Evolutionary conservation across 2,797 vertebrate species (phyloP).

Genomic region (Gallinago stenura): DNA sequence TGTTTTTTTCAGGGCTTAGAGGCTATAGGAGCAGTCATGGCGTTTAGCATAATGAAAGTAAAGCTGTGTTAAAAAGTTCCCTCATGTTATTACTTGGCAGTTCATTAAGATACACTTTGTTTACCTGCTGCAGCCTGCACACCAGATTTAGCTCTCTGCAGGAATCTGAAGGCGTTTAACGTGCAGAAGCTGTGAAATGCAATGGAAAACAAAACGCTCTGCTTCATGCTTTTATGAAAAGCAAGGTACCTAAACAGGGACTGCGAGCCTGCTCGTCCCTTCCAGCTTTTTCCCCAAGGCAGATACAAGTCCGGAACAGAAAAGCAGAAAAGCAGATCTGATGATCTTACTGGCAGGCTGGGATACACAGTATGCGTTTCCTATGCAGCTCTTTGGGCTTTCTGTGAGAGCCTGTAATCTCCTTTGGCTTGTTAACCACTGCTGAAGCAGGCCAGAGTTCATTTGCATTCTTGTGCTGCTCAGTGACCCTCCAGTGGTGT

Average conservation of each 20-base stretch:
- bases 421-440: background rate
- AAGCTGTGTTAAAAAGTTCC: constrained; percentile 15
- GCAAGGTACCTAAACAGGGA: background rate
- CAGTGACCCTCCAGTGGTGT: background rate
- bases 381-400: background rate
- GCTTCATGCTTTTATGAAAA: constrained; percentile 35
- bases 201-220: constrained; percentile 62
- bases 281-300: background rate
- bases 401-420: background rate
- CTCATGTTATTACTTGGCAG: constrained; percentile 22
- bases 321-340: background rate
- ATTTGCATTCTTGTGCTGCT: constrained; percentile 29
- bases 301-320: background rate
- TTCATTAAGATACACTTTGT: constrained; percentile 40
- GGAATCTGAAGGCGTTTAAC: constrained; percentile 33
- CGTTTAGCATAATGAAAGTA: background rate
- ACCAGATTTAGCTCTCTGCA: constrained; percentile 43
- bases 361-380: background rate
- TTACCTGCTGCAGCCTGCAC: constrained; percentile 32
- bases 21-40: background rate
- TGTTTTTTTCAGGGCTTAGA: background rate
- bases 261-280: constrained; percentile 16
- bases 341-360: background rate
- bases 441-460: background rate
- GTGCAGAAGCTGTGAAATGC: constrained; percentile 52